Conservation (phyloP, 2,888 invertebrate genomes). For the Fragum fragum region DNA sequence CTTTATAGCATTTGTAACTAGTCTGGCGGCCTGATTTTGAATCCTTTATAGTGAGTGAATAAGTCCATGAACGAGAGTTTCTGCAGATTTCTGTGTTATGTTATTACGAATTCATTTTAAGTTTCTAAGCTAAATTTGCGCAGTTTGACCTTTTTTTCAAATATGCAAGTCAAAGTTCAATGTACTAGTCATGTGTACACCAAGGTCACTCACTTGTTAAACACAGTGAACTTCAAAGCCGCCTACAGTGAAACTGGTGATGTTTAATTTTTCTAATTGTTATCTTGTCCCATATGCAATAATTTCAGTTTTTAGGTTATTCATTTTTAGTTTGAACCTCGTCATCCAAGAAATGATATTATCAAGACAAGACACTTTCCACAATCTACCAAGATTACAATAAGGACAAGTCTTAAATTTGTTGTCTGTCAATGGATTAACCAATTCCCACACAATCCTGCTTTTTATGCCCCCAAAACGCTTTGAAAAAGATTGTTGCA, state of each 20-base stretch:
- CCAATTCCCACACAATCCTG: no score
- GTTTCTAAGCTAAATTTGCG: slow-evolving; percentile 24
- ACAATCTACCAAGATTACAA: no score
- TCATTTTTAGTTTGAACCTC: slow-evolving; percentile 26
- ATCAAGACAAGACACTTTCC: no score
- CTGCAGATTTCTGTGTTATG: slow-evolving; percentile 8
- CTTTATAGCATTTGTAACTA: no score
- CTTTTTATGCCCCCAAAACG: no score
- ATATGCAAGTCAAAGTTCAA: slow-evolving; percentile 23
- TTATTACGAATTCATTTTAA: slow-evolving; percentile 11
- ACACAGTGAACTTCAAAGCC: slow-evolving; percentile 28
- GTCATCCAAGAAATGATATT: not conserved
- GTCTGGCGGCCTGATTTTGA: no score
- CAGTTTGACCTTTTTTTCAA: slow-evolving; percentile 25
- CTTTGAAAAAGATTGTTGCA: no score
- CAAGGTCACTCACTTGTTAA: slow-evolving; percentile 29
- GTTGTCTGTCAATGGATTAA: no score
- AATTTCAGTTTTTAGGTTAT: slow-evolving; percentile 34
- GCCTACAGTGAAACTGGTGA: slow-evolving; percentile 19
- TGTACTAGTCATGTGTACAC: slow-evolving; percentile 13
- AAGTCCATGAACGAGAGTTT: slow-evolving; percentile 25
- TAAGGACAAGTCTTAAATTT: no score
- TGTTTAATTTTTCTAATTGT: slow-evolving; percentile 18
- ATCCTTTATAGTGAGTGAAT: no score
- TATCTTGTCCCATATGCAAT: slow-evolving; percentile 29